These are phyloP conservation scores for Scelioninae gen. 1 DNA, from an alignment of 2,888 invertebrate species.

Conservation along the genomic window DNA sequence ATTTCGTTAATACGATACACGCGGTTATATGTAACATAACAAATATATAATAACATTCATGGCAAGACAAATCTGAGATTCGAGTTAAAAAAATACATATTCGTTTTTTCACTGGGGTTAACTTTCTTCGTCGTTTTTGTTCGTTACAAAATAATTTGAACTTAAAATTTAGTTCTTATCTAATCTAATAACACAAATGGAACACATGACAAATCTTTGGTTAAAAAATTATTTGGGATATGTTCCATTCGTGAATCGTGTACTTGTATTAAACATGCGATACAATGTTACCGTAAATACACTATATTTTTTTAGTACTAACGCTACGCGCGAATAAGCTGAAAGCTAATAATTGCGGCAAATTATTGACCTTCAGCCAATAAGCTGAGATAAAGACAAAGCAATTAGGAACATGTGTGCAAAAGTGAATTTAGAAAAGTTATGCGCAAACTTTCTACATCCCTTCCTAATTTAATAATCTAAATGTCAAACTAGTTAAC, in stretches of 20 bases:
- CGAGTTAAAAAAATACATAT: slow-evolving; percentile 41
- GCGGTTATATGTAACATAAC: slow-evolving; percentile 9
- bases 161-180: too few species aligned
- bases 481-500: not conserved
- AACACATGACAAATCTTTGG: not conserved
- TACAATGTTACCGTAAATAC: too few species aligned
- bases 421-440: slow-evolving; percentile 25
- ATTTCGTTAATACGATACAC: slow-evolving; percentile 33
- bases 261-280: too few species aligned
- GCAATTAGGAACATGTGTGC: slow-evolving; percentile 57
- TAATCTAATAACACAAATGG: not conserved
- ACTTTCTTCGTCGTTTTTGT: slow-evolving; percentile 14
- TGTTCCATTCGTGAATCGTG: too few species aligned
- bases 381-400: slow-evolving; percentile 11
- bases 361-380: not conserved
- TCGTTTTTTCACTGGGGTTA: not conserved
- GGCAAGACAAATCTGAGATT: slow-evolving; percentile 47
- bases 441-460: not conserved
- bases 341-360: not conserved
- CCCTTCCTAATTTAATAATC: not conserved
- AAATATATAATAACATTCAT: slow-evolving; percentile 14
- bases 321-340: not conserved
- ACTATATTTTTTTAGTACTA: not conserved
- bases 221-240: not conserved
- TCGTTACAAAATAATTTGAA: slow-evolving; percentile 4